Evolutionary conservation across 2,888 invertebrate species (phyloP), one percentile per base, ranked within the genome.

Genomic region (Acanthosoma haemorrhoidale): DNA sequence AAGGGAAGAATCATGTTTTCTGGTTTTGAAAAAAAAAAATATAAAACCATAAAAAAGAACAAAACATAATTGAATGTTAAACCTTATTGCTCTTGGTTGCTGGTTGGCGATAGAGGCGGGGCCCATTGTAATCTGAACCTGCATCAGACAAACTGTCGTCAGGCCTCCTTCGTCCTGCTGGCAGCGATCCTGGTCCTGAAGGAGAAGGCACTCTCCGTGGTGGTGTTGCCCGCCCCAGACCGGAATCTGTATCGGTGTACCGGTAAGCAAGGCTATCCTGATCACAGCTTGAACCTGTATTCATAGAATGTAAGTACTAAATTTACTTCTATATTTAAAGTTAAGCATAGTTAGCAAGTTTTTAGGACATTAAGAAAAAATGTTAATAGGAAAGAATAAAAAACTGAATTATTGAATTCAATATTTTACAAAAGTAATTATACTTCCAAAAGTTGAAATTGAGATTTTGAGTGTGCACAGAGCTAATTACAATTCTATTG

Each of bases 101-200:
- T 74, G 97, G 96, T 83, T 99, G 97, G 80, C 97, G 96, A 83
- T 96, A 99, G 76, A 99, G 84, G 81, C 96, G 68, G n/a, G 76
- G 76, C 13, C 77, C 77, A 59, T 75, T 75, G 57, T 77, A 77
- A 31, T 77, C 77, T 41, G 76, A 76, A 36, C 76, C 76, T 38
- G 76, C 76, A 58, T 77, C 77, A 15, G 76, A 76, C 13, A 76
- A 75, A 1, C 75, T 74, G 36, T 76, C 77, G 16, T 77, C 77
- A 68, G 74, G 76, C 13, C 70, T 61, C 18, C 76, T 72, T 31
- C 75, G 70, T 79, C 88, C 91, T 76, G 89, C 90, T 77, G 87
- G 88, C 76, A 91, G 81, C 69, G 90, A 90, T 70, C 90, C 90
- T 72, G 92, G 93, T 77, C 94, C 80, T 77, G 92, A 91, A 76